Percentiles rank a stretch among this genome's conserved stretches.
Conservation (phyloP, 2,797 vertebrate species). For the Acropternis orthonyx region DNA sequence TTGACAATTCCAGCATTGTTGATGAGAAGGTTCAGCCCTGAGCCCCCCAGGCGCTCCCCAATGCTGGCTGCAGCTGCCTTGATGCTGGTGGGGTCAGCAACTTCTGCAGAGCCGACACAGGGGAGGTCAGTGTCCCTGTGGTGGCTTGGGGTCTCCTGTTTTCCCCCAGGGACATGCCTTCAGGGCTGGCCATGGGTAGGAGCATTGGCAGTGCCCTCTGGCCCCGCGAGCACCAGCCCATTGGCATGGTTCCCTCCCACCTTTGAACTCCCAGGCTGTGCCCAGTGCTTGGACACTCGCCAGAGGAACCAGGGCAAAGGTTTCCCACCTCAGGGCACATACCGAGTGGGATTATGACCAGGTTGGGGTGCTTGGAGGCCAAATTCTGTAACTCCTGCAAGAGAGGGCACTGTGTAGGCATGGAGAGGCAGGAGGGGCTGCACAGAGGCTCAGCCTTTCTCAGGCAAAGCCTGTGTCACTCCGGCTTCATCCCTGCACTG, state of each 20-base stretch:
- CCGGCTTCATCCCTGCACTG: accelerated
- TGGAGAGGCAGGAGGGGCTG: accelerated
- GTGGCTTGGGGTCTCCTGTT: background rate
- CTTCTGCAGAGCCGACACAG: background rate
- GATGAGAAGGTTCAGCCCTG: constrained; percentile 45
- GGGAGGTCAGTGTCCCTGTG: background rate
- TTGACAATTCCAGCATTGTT: background rate
- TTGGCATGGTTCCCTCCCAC: background rate
- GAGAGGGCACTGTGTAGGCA: background rate
- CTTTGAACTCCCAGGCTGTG: no score
- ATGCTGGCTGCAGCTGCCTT: background rate
- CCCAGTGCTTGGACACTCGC: accelerated
- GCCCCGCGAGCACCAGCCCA: background rate
- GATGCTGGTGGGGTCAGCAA: background rate
- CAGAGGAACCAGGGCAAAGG: background rate
- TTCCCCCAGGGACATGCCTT: background rate
- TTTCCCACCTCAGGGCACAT: background rate
- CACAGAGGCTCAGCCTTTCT: background rate
- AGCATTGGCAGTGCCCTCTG: accelerated
- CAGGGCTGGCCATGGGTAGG: background rate
- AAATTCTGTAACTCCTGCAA: background rate
- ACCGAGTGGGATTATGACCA: background rate
- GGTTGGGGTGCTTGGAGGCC: background rate
- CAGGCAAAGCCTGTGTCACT: accelerated
- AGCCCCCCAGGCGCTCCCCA: background rate